Conservation (phyloP, 2,797 vertebrate species). For the Loriculus beryllinus region DNA sequence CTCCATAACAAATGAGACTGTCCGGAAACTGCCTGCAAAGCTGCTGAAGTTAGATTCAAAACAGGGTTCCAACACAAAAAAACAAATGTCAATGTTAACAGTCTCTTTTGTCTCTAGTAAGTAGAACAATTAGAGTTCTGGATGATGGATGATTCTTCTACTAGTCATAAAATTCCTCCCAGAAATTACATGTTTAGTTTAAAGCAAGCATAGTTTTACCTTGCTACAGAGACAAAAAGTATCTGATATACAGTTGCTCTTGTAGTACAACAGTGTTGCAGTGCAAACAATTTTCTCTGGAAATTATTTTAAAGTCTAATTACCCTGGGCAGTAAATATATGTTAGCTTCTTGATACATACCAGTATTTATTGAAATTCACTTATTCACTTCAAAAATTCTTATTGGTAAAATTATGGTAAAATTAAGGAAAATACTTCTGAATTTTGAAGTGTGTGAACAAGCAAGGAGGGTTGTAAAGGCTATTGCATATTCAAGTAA, state of each 20-base stretch:
- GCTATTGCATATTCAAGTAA: neutral
- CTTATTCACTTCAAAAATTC: neutral
- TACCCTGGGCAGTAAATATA: neutral
- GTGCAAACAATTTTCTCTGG: neutral
- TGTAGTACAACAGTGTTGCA: neutral
- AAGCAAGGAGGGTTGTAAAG: neutral
- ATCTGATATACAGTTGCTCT: neutral
- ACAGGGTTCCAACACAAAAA: neutral
- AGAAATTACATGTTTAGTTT: neutral
- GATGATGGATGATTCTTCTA: neutral
- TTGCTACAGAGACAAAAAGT: neutral
- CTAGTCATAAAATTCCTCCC: neutral
- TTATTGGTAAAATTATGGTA: neutral
- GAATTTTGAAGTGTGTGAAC: neutral
- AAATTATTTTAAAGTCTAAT: neutral
- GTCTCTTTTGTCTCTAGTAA: neutral
- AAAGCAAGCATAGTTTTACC: neutral
- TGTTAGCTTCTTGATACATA: neutral
- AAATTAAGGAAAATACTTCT: neutral
- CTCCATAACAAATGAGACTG: neutral
- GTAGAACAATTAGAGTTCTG: neutral
- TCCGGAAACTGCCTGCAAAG: neutral
- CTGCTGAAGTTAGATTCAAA: neutral
- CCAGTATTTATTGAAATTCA: neutral
- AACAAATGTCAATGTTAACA: neutral